Conservation (phyloP, 2,888 invertebrate species). For the Candidula unifasciata region DNA sequence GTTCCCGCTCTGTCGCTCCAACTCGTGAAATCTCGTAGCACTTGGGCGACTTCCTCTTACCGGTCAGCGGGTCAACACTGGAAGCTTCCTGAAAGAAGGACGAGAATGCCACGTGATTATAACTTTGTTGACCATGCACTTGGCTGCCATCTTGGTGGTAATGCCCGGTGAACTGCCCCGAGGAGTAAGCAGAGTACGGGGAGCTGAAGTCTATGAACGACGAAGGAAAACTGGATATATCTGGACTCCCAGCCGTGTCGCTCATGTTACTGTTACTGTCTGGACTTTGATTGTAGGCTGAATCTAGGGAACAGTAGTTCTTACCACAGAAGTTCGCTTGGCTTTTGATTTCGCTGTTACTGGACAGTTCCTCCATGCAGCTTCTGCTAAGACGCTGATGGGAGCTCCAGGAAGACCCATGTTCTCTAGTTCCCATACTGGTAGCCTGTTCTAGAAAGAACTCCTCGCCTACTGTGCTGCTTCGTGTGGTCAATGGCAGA, state of each 20-base stretch:
- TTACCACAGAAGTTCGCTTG: background rate
- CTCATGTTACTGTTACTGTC: slow-evolving; percentile 21
- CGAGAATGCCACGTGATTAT: slow-evolving; percentile 9
- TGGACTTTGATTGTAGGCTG: background rate
- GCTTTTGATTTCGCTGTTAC: background rate
- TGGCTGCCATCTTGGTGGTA: slow-evolving; percentile 16
- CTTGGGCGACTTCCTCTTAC: slow-evolving; percentile 35
- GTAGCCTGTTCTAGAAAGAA: slow-evolving; percentile 12
- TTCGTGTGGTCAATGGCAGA: background rate
- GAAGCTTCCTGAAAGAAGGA: slow-evolving; percentile 4
- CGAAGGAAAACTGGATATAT: slow-evolving; percentile 36
- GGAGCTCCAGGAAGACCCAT: background rate
- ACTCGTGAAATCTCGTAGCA: slow-evolving; percentile 59
- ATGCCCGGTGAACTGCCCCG: background rate
- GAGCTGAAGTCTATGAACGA: slow-evolving; percentile 46
- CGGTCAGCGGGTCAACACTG: slow-evolving; percentile 11
- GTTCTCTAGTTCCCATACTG: background rate
- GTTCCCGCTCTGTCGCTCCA: slow-evolving; percentile 74
- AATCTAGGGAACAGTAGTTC: background rate
- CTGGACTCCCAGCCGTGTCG: slow-evolving; percentile 24
- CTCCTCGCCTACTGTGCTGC: background rate
- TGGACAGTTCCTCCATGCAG: slow-evolving; percentile 28
- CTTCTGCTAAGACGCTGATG: slow-evolving; percentile 15
- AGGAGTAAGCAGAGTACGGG: slow-evolving; percentile 37
- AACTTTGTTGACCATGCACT: background rate